Evolutionary conservation across 1,140 invertebrate species (phyloP), one percentile per base, ranked within the genome.

Genomic region (Drosophila pectinifera): DNA sequence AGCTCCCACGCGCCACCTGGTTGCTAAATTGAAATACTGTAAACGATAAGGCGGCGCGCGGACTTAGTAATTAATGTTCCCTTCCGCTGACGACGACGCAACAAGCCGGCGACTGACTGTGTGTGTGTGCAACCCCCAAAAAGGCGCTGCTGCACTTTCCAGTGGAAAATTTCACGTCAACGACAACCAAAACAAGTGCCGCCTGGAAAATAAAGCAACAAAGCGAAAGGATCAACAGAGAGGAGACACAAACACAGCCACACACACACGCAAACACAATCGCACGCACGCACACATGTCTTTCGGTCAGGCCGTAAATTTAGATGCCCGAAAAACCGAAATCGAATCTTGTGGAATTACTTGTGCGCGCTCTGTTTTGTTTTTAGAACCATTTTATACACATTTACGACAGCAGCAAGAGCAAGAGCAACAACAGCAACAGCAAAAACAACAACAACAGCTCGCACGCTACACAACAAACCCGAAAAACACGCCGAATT

Each of bases 21-120:
- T 75, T 75, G 73, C 73, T 75, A 75, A 75, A 75, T 75, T 65
- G 73, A 75, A 65, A 75, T 39, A 75, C 54, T 76, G 73, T 76
- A 56, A 74, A 39, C 46, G 73, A 76, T 76, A 76, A 76, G 59
- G 73, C 16, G 57, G 36, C 22, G 11, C 8, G 26, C 24, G 61
- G 61, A 70, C 38, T 64, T 54, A 16, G 70, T 74, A 75, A 36
- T 75, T 65, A 75, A 64, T 64, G 24, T 20, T 54, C 72, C 46
- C 51, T 58, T 20, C 26, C 54, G 54, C 46, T 65, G 51, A 7
- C 42, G 20, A 18, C 46, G 61, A 49, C 51, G 73, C 73, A 76
- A 76, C 73, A 76, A 76, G 72, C 73, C 73, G 73, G 73, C 53
- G 36, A 57, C 26, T 45, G 20, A 34, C 26, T n/a, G 39, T 45